Conservation (phyloP, 1,140 invertebrate genomes). For the Atta texana region DNA sequence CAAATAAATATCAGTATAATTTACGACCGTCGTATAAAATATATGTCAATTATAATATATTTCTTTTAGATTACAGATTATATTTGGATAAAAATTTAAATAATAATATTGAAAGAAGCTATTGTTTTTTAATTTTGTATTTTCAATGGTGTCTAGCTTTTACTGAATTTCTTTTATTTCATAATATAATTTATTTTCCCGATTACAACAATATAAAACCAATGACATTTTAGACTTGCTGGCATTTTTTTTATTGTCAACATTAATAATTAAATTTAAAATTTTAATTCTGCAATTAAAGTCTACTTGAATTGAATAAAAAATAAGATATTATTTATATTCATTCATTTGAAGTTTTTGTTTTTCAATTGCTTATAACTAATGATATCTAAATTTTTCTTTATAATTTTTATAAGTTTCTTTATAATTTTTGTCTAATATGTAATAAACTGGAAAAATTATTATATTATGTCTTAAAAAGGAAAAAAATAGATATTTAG, state of each 20-base stretch:
- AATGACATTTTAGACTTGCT: background rate
- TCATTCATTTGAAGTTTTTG: background rate
- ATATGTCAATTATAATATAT: background rate
- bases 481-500: background rate
- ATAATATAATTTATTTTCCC: too few relatives aligned
- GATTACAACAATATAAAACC: too few relatives aligned
- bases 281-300: background rate
- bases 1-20: background rate
- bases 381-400: background rate
- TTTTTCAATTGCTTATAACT: background rate
- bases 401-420: slow-evolving; percentile 1
- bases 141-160: too few relatives aligned
- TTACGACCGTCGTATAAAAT: background rate
- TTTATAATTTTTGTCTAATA: background rate
- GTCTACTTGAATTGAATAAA: background rate
- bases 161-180: too few relatives aligned
- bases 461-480: background rate
- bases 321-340: background rate
- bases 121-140: background rate
- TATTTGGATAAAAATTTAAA: background rate
- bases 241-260: background rate
- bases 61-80: background rate
- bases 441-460: background rate
- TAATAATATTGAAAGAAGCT: background rate
- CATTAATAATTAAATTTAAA: background rate